Percentiles rank a stretch among this genome's conserved stretches.
Evolutionary conservation across 1,140 invertebrate species (phyloP).

Genomic region (Forficula auricularia): DNA sequence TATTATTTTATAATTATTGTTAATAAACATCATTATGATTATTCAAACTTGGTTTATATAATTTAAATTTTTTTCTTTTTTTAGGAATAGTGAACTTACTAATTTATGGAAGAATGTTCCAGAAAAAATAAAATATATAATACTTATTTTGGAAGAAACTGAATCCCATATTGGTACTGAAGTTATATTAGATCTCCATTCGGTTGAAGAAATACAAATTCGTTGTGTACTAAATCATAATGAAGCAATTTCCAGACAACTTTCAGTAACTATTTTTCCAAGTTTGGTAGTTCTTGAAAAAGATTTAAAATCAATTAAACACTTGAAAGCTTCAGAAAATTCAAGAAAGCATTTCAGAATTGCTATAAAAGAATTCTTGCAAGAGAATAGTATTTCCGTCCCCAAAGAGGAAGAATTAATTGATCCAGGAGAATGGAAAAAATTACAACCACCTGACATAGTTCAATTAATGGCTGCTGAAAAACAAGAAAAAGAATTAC

Average conservation of each 20-base stretch:
- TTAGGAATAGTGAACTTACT: conserved; percentile 13
- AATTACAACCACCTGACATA: conserved; percentile 16
- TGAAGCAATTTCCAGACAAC: conserved; percentile 26
- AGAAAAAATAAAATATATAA: conserved; percentile 24
- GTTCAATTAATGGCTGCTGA: conserved; percentile 16
- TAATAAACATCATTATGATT: conserved; percentile 18
- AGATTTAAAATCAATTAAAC: conserved; percentile 12
- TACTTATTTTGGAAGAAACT: conserved; percentile 40
- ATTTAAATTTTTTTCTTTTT: conserved; percentile 7
- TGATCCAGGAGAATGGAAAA: background rate
- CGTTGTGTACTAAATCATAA: conserved; percentile 34
- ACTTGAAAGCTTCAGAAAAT: conserved; percentile 5
- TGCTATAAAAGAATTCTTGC: conserved; percentile 28
- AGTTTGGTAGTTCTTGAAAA: conserved; percentile 29
- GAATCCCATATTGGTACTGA: conserved; percentile 29
- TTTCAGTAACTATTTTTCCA: conserved; percentile 32
- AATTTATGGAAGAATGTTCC: conserved; percentile 30
- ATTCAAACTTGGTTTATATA: background rate
- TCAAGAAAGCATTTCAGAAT: conserved; percentile 22
- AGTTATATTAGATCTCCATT: conserved; percentile 41
- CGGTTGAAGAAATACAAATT: conserved; percentile 31
- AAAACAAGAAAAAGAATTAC: conserved; percentile 14
- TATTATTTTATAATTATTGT: conserved; percentile 5
- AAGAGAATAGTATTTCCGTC: conserved; percentile 23
- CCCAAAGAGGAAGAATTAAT: conserved; percentile 7